Evolutionary conservation across 2,797 vertebrate species (phyloP), one percentile per base, ranked within the genome.

Genomic region (Thalassophryne amazonica): DNA sequence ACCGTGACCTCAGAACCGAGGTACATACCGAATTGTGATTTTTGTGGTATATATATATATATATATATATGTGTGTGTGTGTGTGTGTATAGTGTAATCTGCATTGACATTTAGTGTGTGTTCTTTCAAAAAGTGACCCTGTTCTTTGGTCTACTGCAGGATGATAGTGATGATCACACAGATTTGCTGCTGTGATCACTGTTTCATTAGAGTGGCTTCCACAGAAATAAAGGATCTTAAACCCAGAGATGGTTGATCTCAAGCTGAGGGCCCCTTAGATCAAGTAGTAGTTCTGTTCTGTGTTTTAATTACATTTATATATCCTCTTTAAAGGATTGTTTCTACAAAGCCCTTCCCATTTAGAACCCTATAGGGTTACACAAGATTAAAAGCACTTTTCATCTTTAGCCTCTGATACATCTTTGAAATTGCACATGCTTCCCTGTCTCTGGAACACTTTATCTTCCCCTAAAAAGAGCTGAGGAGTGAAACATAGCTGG

Each of bases 261-360:
- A 58, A 55, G 54, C 51, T 9, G 75, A 69, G 68, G 48, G 53
- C 48, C 65, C 45, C 29, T 55, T 35, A 78, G 73, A 85, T 85
- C 69, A 69, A 81, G 60, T 70, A 69, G 79, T 67, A 64, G 79
- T 72, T 81, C 74, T 81, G 76, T 40, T 76, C 76, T 72, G 69
- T 83, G 76, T 86, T 87, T 86, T 84, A 87, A 87, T 88, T 85
- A 86, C 78, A 85, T 83, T 86, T 87, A 83, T 73, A 86, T 86
- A 81, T 86, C 79, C 73, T 56, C 71, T 82, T 86, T 82, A 85
- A 81, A 85, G 64, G 70, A 78, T 76, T 54, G 63, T 38, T 55
- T 61, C 78, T 81, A 76, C 68, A 57, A 76, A 80, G 75, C 70
- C 75, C 43, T 70, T 71, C 72, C 75, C 76, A 70, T 83, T 87